These are phyloP conservation scores for Saccostrea glomerata DNA, from an alignment of 1,140 invertebrate species.

Conservation along the genomic window DNA sequence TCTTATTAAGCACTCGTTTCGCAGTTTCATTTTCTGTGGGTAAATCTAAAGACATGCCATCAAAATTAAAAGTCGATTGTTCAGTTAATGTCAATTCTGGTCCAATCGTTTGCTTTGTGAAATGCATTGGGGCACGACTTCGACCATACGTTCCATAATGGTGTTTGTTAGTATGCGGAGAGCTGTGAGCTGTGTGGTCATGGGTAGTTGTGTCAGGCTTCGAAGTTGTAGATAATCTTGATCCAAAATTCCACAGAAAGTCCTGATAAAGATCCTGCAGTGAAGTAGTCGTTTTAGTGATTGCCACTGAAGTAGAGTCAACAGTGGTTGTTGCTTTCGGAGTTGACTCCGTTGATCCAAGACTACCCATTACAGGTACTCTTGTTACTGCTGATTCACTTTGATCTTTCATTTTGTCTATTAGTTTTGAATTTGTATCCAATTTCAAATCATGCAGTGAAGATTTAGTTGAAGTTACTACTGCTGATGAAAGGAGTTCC, in stretches of 20 bases:
- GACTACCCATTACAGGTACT: too few relatives aligned
- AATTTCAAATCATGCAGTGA: too few relatives aligned
- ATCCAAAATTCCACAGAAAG: conserved; percentile 17
- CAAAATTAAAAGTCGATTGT: neutral
- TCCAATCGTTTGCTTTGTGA: conserved; percentile 2
- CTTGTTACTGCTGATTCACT: too few relatives aligned
- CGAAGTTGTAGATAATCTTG: neutral
- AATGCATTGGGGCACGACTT: neutral
- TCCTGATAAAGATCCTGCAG: conserved; percentile 14
- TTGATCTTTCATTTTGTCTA: too few relatives aligned
- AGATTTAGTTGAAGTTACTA: too few relatives aligned
- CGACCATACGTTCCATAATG: neutral
- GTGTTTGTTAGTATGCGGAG: neutral
- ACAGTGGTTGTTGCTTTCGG: neutral
- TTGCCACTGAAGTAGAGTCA: neutral
- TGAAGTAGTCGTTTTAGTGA: neutral
- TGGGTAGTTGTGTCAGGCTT: neutral
- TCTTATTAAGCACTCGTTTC: neutral
- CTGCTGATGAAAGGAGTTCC: too few relatives aligned
- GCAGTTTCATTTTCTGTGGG: neutral
- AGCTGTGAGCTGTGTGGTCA: neutral
- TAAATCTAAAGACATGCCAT: neutral
- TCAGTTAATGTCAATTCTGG: neutral
- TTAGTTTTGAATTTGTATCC: too few relatives aligned
- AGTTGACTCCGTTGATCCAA: neutral